These are phyloP conservation scores for Phalangium opilio DNA, from an alignment of 2,888 invertebrate genomes.

Conservation along the genomic window DNA sequence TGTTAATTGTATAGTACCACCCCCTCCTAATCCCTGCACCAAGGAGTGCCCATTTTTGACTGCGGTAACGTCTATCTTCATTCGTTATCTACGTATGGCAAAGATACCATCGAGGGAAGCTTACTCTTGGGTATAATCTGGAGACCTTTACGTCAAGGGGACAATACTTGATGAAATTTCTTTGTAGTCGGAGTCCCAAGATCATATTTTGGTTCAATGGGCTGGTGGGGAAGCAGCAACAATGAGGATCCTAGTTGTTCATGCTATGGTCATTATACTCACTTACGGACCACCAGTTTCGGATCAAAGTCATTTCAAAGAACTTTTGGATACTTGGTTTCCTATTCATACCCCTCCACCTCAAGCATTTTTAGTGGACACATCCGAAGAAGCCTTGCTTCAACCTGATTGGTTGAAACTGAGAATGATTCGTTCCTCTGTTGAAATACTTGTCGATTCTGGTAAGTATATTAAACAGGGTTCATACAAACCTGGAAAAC, in stretches of 20 bases:
- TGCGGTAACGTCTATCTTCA: conserved; percentile 29
- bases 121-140: conserved; percentile 28
- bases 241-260: conserved; percentile 60
- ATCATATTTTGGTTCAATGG: conserved; percentile 64
- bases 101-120: conserved; percentile 44
- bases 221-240: conserved; percentile 51
- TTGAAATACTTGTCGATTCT: conserved; percentile 63
- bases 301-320: conserved; percentile 34
- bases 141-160: neutral
- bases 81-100: conserved; percentile 34
- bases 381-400: conserved; percentile 62
- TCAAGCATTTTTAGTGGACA: conserved; percentile 57
- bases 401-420: conserved; percentile 87
- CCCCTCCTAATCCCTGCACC: conserved; percentile 23
- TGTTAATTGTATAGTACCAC: conserved; percentile 59
- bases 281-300: conserved; percentile 39
- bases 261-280: conserved; percentile 64
- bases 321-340: conserved; percentile 73
- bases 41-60: conserved; percentile 21
- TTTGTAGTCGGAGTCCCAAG: conserved; percentile 51
- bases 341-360: conserved; percentile 54
- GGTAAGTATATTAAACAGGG: conserved; percentile 16
- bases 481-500: no score
- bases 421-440: conserved; percentile 64
- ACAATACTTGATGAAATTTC: conserved; percentile 24